Evolutionary conservation across 1,140 invertebrate species (phyloP).

Genomic region (Apocrypta bakeri): DNA sequence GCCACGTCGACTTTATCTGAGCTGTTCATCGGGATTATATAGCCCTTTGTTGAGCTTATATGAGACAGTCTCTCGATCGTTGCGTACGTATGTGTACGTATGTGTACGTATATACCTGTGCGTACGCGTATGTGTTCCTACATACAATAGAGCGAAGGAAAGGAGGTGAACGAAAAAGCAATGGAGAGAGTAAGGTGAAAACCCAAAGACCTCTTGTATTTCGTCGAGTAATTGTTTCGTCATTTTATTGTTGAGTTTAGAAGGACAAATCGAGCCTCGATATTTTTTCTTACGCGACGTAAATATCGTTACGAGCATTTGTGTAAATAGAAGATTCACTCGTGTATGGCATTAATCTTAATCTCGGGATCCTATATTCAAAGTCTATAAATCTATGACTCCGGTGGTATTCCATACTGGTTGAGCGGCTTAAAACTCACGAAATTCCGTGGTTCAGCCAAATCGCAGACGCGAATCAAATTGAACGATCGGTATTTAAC

Average conservation of each 20-base stretch:
- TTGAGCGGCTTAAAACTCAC: too few relatives aligned
- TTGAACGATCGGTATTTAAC: conserved; percentile 28
- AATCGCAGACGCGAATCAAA: conserved; percentile 19
- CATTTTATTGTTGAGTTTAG: conserved; percentile 45
- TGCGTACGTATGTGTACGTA: too few relatives aligned
- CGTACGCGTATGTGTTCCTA: not conserved
- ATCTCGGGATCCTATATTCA: not conserved
- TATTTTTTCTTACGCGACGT: not conserved
- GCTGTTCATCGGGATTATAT: conserved; percentile 49
- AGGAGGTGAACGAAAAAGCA: not conserved
- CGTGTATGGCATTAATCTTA: not conserved
- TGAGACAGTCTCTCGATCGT: not conserved
- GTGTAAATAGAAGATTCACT: not conserved
- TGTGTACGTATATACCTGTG: too few relatives aligned
- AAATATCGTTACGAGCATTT: not conserved
- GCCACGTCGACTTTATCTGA: conserved; percentile 39
- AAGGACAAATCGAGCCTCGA: conserved; percentile 33
- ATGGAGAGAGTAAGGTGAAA: not conserved
- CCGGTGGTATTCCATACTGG: too few relatives aligned
- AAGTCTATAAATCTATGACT: too few relatives aligned
- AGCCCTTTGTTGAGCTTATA: conserved; percentile 45
- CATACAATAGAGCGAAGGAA: not conserved
- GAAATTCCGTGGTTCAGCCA: not conserved
- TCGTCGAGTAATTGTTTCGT: conserved; percentile 49
- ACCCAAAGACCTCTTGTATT: conserved; percentile 16